phyloP scores from a whole-genome alignment of 2,888 invertebrate genomes.

The Drosophila rellima region DNA sequence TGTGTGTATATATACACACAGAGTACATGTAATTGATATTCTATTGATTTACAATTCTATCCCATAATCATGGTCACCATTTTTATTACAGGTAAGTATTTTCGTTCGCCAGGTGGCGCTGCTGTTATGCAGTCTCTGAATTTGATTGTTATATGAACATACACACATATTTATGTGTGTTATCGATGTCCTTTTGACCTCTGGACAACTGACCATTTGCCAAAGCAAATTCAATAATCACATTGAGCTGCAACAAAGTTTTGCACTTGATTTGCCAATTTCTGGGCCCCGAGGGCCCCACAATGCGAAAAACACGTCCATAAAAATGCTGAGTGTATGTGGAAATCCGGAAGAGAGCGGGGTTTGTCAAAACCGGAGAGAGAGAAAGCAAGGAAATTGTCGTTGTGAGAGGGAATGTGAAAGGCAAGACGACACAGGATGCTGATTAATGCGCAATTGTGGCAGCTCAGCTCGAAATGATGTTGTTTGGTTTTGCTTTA shows the following conservation, averaged over 20 bases:
- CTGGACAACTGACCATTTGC: background rate
- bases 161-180: background rate
- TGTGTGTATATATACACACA: slow-evolving; percentile 1
- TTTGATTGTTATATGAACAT: background rate
- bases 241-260: slow-evolving; percentile 41
- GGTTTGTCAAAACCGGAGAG: background rate
- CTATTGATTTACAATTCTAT: slow-evolving; percentile 58
- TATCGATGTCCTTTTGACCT: background rate
- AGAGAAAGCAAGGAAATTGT: slow-evolving; percentile 2
- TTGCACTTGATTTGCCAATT: slow-evolving; percentile 41
- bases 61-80: slow-evolving; percentile 18
- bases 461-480: slow-evolving; percentile 36
- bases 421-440: slow-evolving; percentile 37
- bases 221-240: slow-evolving; percentile 24
- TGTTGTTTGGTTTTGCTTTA: slow-evolving; percentile 14
- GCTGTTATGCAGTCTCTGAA: background rate
- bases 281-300: slow-evolving; percentile 9
- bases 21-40: slow-evolving; percentile 57
- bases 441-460: slow-evolving; percentile 67
- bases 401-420: slow-evolving; percentile 1
- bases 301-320: slow-evolving; percentile 22
- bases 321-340: slow-evolving; percentile 26
- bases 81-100: background rate
- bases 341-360: background rate
- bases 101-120: slow-evolving; percentile 29